phyloP scores from a whole-genome alignment of 2,888 invertebrate genomes.

The Tortrix viridana region DNA sequence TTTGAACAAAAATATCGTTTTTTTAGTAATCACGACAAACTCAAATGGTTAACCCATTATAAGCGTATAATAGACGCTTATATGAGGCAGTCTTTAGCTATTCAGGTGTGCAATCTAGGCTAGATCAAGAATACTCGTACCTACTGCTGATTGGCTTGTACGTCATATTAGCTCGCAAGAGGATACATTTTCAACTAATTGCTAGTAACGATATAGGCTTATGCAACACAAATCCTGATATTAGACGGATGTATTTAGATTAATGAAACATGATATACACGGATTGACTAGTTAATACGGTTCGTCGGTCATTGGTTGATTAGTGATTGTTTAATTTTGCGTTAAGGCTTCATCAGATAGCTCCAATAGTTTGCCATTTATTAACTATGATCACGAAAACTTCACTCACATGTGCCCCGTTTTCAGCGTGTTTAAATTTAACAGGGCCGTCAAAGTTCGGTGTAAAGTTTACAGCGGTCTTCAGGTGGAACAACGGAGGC shows the following conservation, averaged over 20 bases:
- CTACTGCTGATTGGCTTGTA: constrained; percentile 22
- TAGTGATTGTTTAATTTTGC: constrained; percentile 3
- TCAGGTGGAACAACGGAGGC: constrained; percentile 51
- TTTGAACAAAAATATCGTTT: too few relatives aligned
- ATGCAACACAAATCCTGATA: constrained; percentile 11
- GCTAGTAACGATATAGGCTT: constrained; percentile 21
- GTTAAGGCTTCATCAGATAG: background rate
- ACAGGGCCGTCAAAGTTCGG: constrained; percentile 12
- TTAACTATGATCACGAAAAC: too few relatives aligned
- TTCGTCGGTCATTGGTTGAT: background rate
- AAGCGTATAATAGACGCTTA: background rate
- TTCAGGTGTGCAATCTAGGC: background rate
- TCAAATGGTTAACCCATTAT: too few relatives aligned
- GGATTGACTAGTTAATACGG: constrained; percentile 13
- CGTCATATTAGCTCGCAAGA: constrained; percentile 22
- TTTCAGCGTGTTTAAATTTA: background rate
- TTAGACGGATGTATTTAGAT: constrained; percentile 18
- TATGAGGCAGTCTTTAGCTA: background rate
- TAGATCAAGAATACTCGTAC: constrained; percentile 13
- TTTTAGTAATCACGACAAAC: too few relatives aligned
- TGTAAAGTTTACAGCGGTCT: constrained; percentile 14
- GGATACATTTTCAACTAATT: constrained; percentile 10
- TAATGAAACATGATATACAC: constrained; percentile 12
- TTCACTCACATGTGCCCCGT: too few relatives aligned
- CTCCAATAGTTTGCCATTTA: too few relatives aligned